Percentiles rank a stretch among this genome's conserved stretches.
phyloP scores from a whole-genome alignment of 2,113 vertebrate species.

The Campylomormyrus numenius region DNA sequence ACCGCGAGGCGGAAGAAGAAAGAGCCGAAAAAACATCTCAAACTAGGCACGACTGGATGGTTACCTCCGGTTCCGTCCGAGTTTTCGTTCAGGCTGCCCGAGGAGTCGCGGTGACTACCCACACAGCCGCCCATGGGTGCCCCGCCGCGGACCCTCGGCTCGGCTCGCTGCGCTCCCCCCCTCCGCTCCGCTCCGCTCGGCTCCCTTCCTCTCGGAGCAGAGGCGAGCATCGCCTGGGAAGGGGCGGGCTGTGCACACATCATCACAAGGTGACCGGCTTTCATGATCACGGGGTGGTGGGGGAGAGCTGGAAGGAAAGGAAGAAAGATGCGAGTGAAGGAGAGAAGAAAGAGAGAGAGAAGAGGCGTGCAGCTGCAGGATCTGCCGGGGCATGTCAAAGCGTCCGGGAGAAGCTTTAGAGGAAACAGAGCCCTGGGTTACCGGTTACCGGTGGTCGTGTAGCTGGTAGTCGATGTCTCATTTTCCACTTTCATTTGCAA shows the following conservation, averaged over 20 bases:
- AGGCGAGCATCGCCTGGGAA: conserved; percentile 24
- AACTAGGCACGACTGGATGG: conserved; percentile 28
- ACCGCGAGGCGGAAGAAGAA: conserved; percentile 8
- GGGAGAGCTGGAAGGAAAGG: not conserved
- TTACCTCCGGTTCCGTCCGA: conserved; percentile 71
- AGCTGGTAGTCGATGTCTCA: not conserved
- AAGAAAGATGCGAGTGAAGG: not conserved
- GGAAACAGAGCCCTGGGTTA: not conserved
- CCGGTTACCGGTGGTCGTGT: not conserved
- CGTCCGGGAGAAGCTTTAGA: not conserved
- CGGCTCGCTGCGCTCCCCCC: conserved; percentile 23
- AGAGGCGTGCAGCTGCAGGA: not conserved
- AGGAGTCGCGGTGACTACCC: conserved; percentile 71
- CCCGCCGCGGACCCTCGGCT: conserved; percentile 8
- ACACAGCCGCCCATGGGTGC: conserved; percentile 72
- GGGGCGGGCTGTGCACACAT: conserved; percentile 24
- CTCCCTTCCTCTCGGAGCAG: conserved; percentile 17
- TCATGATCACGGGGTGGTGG: not conserved
- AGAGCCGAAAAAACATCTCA: not conserved
- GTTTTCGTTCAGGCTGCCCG: conserved; percentile 71
- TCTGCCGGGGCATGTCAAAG: too few species aligned
- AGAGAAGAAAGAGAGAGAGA: not conserved
- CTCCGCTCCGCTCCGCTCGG: not conserved
- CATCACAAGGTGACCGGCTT: conserved; percentile 28
- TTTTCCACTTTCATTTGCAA: not conserved